Evolutionary conservation across 92 coral and sea anemone species (phyloP).

Genomic region (Parazoanthus atlanticus): DNA sequence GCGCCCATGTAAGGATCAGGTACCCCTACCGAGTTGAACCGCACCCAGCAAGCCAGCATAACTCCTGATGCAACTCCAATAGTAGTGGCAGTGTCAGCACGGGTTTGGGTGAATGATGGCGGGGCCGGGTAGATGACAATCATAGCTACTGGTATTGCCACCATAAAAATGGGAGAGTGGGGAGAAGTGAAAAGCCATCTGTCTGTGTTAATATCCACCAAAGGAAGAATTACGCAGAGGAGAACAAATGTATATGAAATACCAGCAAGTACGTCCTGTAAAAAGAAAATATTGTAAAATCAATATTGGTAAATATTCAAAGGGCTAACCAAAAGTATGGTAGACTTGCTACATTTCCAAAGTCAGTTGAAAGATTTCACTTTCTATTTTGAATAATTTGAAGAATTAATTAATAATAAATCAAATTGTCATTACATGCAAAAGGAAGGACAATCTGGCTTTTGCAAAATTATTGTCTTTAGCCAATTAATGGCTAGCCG

Average conservation of each 20-base stretch:
- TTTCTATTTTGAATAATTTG: no score
- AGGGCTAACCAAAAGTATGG: background rate
- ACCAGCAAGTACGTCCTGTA: slow-evolving; percentile 91
- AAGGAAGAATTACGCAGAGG: slow-evolving; percentile 71
- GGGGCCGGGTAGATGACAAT: slow-evolving; percentile 88
- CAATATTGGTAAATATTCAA: background rate
- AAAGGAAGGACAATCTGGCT: no score
- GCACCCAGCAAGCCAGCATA: slow-evolving; percentile 72
- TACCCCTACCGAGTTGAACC: slow-evolving; percentile 62
- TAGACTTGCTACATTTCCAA: background rate
- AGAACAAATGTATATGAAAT: slow-evolving; percentile 64
- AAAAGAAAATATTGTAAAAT: background rate
- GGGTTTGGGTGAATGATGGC: slow-evolving; percentile 79
- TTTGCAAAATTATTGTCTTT: no score
- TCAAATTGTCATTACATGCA: no score
- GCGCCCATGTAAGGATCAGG: slow-evolving; percentile 79
- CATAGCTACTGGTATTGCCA: slow-evolving; percentile 74
- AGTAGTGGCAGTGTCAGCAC: slow-evolving; percentile 86
- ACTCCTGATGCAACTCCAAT: slow-evolving; percentile 81
- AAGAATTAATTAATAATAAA: no score
- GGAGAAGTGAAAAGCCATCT: slow-evolving; percentile 86
- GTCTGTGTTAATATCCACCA: slow-evolving; percentile 66
- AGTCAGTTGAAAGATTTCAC: no score
- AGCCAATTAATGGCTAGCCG: no score
- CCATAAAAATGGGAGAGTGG: slow-evolving; percentile 76